phyloP scores from a whole-genome alignment of 1,140 invertebrate species.

The Drosophila teissieri region DNA sequence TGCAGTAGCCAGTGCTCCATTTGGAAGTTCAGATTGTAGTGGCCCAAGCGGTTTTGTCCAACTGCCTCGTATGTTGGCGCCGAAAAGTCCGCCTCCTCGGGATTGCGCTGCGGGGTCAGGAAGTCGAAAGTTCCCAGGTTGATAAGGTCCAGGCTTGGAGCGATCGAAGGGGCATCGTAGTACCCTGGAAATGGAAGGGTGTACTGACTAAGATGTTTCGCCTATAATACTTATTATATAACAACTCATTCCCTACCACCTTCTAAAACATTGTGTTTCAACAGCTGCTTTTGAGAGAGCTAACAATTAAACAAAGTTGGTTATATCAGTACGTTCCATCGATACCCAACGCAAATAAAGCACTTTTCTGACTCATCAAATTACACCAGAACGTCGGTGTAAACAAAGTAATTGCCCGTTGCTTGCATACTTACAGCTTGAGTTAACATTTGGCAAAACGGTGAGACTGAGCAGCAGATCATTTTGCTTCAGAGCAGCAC shows the following conservation, averaged over 20 bases:
- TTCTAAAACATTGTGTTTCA: not conserved
- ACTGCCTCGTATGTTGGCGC: constrained; percentile 89
- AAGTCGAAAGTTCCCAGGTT: constrained; percentile 93
- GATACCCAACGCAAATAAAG: not conserved
- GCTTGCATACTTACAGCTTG: constrained; percentile 86
- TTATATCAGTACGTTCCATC: not conserved
- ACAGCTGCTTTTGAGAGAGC: not conserved
- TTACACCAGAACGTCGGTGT: not conserved
- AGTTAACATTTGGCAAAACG: constrained; percentile 91
- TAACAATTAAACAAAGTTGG: not conserved
- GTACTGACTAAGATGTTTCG: no score
- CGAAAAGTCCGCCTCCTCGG: constrained; percentile 90
- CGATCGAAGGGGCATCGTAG: constrained; percentile 90
- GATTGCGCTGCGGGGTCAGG: constrained; percentile 89
- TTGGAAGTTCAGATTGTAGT: constrained; percentile 88
- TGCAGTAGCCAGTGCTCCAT: constrained; percentile 88
- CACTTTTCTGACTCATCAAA: not conserved
- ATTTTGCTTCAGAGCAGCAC: constrained; percentile 87
- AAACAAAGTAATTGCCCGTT: not conserved
- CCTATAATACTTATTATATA: not conserved
- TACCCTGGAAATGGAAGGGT: constrained; percentile 87
- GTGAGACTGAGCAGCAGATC: constrained; percentile 88
- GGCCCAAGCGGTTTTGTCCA: constrained; percentile 86
- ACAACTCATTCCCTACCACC: not conserved
- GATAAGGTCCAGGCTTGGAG: constrained; percentile 91